phyloP scores from a whole-genome alignment of 1,140 invertebrate genomes.

The Eriocheir sinensis region DNA sequence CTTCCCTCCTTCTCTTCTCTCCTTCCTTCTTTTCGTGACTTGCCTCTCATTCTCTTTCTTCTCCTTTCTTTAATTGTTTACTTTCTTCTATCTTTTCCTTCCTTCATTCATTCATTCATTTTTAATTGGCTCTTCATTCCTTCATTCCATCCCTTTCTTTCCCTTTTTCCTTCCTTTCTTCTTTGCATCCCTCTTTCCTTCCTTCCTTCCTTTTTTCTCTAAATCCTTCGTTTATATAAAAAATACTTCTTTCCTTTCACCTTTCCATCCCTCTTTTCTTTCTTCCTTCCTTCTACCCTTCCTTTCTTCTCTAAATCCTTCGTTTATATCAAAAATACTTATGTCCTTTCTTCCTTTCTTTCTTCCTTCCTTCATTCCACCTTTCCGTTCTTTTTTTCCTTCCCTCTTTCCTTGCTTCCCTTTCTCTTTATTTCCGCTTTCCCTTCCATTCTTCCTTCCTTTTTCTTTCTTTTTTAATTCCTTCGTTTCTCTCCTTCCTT shows the following conservation, averaged over 20 bases:
- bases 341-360: background rate
- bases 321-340: background rate
- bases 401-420: too few relatives aligned
- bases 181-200: too few relatives aligned
- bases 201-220: too few relatives aligned
- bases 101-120: too few relatives aligned
- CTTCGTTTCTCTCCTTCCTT: background rate
- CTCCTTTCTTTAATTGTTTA: background rate
- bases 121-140: too few relatives aligned
- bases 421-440: background rate
- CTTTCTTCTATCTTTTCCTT: too few relatives aligned
- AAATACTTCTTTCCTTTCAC: too few relatives aligned
- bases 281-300: background rate
- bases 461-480: too few relatives aligned
- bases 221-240: too few relatives aligned
- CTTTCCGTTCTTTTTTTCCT: background rate
- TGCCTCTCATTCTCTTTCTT: background rate
- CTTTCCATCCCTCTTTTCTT: background rate
- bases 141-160: too few relatives aligned
- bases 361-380: background rate
- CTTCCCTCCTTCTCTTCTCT: background rate
- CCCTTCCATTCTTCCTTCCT: background rate
- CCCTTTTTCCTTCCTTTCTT: too few relatives aligned
- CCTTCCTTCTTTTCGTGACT: background rate
- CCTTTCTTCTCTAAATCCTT: background rate